Evolutionary conservation across 2,113 vertebrate genomes (phyloP).

Genomic region (Esox niger): DNA sequence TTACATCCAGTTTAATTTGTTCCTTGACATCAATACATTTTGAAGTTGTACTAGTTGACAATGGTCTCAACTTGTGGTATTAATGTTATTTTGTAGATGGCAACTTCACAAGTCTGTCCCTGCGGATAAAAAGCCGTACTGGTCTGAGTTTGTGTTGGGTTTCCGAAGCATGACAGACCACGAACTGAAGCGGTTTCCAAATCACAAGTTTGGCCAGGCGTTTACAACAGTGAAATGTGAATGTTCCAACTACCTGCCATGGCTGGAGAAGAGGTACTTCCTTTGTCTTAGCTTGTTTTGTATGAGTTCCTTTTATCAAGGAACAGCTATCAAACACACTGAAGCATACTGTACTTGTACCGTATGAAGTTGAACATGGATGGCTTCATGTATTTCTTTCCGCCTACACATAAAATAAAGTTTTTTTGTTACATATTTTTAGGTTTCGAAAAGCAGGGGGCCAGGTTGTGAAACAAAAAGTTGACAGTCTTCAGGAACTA

Average conservation of each 20-base stretch:
- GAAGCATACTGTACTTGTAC: too few relatives aligned
- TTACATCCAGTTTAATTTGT: background rate
- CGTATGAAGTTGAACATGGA: too few relatives aligned
- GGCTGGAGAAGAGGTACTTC: conserved; percentile 85
- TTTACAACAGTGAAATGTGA: conserved; percentile 91
- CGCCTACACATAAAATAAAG: too few relatives aligned
- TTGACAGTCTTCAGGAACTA: conserved; percentile 80
- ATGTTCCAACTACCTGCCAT: conserved; percentile 79
- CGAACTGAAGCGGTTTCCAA: conserved; percentile 83
- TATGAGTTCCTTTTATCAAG: too few relatives aligned
- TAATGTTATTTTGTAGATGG: conserved; percentile 72
- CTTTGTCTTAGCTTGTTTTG: background rate
- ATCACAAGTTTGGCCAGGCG: conserved; percentile 80
- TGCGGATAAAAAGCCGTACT: conserved; percentile 75
- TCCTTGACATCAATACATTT: background rate
- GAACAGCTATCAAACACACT: too few relatives aligned
- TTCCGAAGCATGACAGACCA: conserved; percentile 79
- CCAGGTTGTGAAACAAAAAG: conserved; percentile 63
- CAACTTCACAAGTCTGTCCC: conserved; percentile 83
- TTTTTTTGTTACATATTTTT: background rate
- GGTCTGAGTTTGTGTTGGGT: conserved; percentile 83
- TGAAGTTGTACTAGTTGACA: background rate
- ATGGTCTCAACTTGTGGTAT: background rate
- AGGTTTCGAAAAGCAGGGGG: conserved; percentile 79
- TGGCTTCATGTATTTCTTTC: too few relatives aligned